Base-by-base conservation (phyloP, 2,113 vertebrate genomes). In the Poeciliopsis occidentalis region DNA sequence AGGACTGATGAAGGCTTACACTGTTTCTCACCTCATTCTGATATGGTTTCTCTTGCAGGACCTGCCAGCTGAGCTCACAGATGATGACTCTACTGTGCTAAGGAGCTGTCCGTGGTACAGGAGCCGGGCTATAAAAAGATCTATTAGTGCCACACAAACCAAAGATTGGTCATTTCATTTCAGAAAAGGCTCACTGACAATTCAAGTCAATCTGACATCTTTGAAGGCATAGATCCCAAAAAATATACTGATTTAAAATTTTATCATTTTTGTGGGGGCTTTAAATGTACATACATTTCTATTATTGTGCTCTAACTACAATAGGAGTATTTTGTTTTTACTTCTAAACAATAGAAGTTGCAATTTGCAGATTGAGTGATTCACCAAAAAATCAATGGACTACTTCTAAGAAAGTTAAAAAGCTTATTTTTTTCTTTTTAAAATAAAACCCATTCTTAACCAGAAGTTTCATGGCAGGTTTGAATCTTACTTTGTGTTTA, bases 41-140 rank as follows among this genome's bases (percentile, higher is more conserved):
- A 83, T 85, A 76, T 81, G 72, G 72, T 84, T 77, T 76, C 75
- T 71, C 32, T 80, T 78, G 66, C 70, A 79, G 83, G 75, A 85
- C 57, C 85, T 87, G 87, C 79, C 89, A 87, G 66, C 75, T 10
- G 7, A 60, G 74, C 80, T 80, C 79, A 82, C 76, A 84, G 70
- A 79, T 75, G 84, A 89, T 78, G 76, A 75, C 71, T 85, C 63
- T 71, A 64, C 85, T 85, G 71, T 80, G 81, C 77, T 83, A 83
- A 89, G 81, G 75, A 71, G 79, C 89, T 89, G 85, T 88, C 89
- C 86, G 71, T 4, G 57, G 47, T 69, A 78, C n/a, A 73, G 78
- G 82, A 65, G 70, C 73, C 72, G 54, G 31, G 67, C 79, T 85
- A 90, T 82, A 91, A 87, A 87, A 88, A 88, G 81, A 91, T 87